phyloP scores from a whole-genome alignment of 92 coral and sea anemone genomes.

The Umimayanthus chanpuru region DNA sequence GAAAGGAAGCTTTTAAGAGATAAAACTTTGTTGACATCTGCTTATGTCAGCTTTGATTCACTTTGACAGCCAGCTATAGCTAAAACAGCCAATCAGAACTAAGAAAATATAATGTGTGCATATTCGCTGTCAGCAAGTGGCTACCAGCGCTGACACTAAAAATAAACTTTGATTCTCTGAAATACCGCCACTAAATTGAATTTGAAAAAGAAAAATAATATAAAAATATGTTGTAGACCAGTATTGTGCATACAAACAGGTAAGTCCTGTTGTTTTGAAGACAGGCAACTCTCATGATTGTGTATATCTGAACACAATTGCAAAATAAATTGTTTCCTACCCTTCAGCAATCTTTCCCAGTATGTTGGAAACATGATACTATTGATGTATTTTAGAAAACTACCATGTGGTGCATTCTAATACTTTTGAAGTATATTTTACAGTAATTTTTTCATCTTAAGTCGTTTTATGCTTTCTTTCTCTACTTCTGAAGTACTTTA shows the following conservation, averaged over 20 bases:
- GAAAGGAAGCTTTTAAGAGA: slow-evolving; percentile 22
- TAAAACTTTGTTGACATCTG: background rate
- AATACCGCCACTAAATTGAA: background rate
- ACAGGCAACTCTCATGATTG: background rate
- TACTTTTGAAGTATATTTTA: background rate
- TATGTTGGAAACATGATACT: background rate
- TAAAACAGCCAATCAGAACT: background rate
- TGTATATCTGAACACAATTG: background rate
- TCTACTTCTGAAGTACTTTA: slow-evolving; percentile 68
- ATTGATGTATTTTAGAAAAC: background rate
- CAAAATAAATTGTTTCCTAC: background rate
- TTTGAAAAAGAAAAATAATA: background rate
- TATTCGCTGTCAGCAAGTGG: slow-evolving; percentile 14
- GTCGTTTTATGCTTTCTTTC: background rate
- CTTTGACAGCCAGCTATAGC: background rate
- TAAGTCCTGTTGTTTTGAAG: background rate
- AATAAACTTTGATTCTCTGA: background rate
- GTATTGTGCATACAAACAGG: background rate
- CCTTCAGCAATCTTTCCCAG: background rate
- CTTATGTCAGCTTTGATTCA: slow-evolving; percentile 1
- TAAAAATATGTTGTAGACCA: background rate
- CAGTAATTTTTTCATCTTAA: background rate
- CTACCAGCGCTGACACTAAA: background rate
- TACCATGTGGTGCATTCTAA: background rate
- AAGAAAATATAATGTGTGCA: background rate